A percentile compares a stretch with the other conserved stretches of the same genome.
Conservation (phyloP, 2,113 vertebrate species). For the Copsychus sechellarum region DNA sequence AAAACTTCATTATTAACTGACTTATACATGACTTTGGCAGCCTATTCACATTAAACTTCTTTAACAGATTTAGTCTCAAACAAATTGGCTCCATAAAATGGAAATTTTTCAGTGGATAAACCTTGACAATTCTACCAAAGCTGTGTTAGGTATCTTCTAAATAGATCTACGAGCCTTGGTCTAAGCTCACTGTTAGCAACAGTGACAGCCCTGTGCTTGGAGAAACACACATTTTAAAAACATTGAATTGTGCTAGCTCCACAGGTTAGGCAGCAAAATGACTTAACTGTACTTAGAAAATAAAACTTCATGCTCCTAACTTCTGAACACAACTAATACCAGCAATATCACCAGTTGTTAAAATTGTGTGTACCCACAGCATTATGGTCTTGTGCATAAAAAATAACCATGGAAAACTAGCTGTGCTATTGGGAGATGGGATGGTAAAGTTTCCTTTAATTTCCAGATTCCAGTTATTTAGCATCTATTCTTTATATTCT, state of each 20-base stretch:
- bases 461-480: not conserved
- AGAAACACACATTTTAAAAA: not conserved
- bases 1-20: not conserved
- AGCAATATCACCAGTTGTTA: not conserved
- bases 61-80: not conserved
- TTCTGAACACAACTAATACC: not conserved
- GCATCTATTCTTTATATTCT: not conserved
- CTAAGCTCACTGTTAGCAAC: not conserved
- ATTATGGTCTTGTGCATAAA: not conserved
- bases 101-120: not conserved
- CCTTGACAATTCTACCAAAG: not conserved
- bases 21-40: not conserved
- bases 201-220: not conserved
- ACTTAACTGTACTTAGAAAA: not conserved
- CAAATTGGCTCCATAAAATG: not conserved
- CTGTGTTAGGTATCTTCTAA: not conserved
- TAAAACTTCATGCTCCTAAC: not conserved
- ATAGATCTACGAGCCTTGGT: rapidly evolving
- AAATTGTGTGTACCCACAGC: not conserved
- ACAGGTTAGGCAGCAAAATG: not conserved
- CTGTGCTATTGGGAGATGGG: not conserved
- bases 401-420: not conserved
- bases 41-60: not conserved
- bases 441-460: not conserved
- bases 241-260: not conserved